Evolutionary conservation across 1,140 invertebrate species (phyloP).

Genomic region (Chrysomallon squamiferum): DNA sequence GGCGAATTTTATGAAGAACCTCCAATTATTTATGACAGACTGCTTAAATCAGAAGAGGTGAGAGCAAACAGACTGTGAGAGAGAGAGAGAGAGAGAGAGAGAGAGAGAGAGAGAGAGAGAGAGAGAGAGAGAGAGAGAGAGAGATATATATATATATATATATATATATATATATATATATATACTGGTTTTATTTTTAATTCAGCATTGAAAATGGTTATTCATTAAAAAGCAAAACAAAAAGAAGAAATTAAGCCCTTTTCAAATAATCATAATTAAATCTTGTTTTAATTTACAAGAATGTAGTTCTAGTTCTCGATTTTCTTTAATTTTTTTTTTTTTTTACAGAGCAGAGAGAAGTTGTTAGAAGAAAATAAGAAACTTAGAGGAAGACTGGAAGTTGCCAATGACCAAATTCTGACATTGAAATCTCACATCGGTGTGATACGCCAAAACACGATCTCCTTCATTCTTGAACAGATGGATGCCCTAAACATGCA

Average conservation of each 20-base stretch:
- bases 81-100: too few species aligned
- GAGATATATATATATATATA: too few species aligned
- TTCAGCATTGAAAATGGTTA: too few species aligned
- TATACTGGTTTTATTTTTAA: too few species aligned
- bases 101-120: too few species aligned
- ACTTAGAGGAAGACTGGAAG: conserved; percentile 44
- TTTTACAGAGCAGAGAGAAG: conserved; percentile 56
- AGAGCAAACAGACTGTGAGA: neutral
- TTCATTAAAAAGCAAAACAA: too few species aligned
- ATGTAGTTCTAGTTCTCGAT: too few species aligned
- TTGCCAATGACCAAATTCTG: conserved; percentile 51
- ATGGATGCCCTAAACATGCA: conserved; percentile 63
- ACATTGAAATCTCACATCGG: conserved; percentile 56
- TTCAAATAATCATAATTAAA: too few species aligned
- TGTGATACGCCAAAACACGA: conserved; percentile 59
- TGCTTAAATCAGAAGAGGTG: conserved; percentile 58
- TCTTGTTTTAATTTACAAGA: too few species aligned
- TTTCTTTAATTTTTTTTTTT: conserved; percentile 7
- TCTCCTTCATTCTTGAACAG: conserved; percentile 62
- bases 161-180: too few species aligned
- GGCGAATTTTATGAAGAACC: conserved; percentile 57
- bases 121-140: too few species aligned
- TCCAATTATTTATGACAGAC: conserved; percentile 48
- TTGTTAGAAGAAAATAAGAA: conserved; percentile 53
- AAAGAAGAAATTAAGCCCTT: too few species aligned